Evolutionary conservation across 92 coral and sea anemone species (phyloP).

Genomic region (Phenganax subtilis): DNA sequence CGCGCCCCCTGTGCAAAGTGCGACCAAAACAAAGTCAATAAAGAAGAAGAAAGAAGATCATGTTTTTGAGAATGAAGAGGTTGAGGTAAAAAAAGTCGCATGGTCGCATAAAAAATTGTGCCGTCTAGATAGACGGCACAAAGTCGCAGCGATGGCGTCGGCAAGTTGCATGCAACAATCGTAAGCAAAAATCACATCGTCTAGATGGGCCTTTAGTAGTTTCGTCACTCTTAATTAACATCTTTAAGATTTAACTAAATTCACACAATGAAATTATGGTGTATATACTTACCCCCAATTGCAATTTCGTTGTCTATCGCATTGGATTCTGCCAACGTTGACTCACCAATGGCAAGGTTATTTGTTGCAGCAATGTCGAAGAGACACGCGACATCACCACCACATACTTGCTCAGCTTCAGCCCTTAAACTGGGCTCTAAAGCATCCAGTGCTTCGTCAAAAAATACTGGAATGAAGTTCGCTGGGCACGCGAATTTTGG

Average conservation of each 20-base stretch:
- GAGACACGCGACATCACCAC: slow-evolving; percentile 48
- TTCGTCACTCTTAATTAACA: neutral
- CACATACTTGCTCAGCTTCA: slow-evolving; percentile 43
- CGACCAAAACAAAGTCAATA: no score
- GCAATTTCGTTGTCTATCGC: slow-evolving; percentile 54
- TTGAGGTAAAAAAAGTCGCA: neutral
- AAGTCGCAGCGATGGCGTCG: no score
- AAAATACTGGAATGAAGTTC: slow-evolving; percentile 50
- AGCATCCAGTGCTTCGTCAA: slow-evolving; percentile 44
- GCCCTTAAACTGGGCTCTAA: slow-evolving; percentile 25
- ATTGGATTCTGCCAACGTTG: slow-evolving; percentile 41
- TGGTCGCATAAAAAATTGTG: no score
- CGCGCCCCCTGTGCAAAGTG: no score
- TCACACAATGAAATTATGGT: neutral
- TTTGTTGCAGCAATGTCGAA: slow-evolving; percentile 61
- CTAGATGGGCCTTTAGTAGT: neutral
- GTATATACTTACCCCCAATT: slow-evolving; percentile 49
- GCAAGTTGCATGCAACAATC: no score
- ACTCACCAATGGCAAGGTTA: slow-evolving; percentile 50
- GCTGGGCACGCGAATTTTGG: slow-evolving; percentile 9
- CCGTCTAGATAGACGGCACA: no score
- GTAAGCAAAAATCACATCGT: neutral
- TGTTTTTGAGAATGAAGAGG: neutral
- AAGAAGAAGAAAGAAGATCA: no score
- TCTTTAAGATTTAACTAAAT: neutral